Evolutionary conservation across 1,140 invertebrate genomes (phyloP).

Genomic region (Mya arenaria): DNA sequence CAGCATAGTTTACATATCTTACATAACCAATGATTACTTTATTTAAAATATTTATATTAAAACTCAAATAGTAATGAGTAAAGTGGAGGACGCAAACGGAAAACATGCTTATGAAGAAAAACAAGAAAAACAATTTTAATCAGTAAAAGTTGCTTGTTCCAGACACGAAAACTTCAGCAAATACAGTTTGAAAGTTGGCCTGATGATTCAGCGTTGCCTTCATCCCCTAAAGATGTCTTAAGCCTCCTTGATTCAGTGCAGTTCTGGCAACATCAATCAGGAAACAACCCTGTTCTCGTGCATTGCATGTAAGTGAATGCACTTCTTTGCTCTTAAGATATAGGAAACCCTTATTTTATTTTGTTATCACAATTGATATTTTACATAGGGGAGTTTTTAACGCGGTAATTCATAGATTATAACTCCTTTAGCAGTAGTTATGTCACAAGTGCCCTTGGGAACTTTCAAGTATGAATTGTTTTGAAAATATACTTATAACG

Average conservation of each 20-base stretch:
- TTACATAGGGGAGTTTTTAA: too few relatives aligned
- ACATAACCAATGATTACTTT: neutral
- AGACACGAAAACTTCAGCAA: neutral
- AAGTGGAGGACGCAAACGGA: neutral
- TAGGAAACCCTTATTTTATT: too few relatives aligned
- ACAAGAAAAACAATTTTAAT: neutral
- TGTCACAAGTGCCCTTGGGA: too few relatives aligned
- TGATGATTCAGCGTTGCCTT: neutral
- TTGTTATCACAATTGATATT: too few relatives aligned
- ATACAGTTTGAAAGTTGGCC: neutral
- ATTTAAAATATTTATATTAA: neutral
- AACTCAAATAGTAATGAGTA: neutral
- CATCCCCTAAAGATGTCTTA: neutral
- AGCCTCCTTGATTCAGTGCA: neutral
- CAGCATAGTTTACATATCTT: neutral
- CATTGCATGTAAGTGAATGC: conserved; percentile 24
- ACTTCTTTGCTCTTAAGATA: too few relatives aligned
- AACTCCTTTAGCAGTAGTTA: too few relatives aligned
- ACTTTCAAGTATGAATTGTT: too few relatives aligned
- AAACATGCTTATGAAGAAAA: neutral
- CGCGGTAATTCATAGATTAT: too few relatives aligned
- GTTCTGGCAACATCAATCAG: neutral
- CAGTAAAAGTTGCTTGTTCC: neutral
- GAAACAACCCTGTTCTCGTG: conserved; percentile 2
- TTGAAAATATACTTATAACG: too few relatives aligned